Base-by-base conservation (phyloP, 2,797 vertebrate species). In the Hydrophis major region DNA sequence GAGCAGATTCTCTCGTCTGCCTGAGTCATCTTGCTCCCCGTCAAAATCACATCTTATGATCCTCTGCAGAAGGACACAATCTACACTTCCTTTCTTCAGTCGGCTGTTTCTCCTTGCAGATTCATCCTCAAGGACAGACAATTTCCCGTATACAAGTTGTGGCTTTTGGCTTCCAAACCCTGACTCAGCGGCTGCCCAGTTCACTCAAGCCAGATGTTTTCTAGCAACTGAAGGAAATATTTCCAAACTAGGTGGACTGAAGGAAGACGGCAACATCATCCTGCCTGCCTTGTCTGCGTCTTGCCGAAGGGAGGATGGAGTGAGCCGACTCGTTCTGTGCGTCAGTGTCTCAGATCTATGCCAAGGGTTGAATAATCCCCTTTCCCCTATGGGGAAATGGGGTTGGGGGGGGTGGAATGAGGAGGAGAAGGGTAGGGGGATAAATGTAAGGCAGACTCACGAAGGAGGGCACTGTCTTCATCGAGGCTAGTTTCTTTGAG, bases 131-230 rank as follows among this genome's bases (percentile, higher is more conserved):
- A 89, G 42, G 1, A 12, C 2, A 2, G 86, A 60, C 91, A 69
- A 91, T 83, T 93, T 93, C 90, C 92, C 42, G 90, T 83, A 83
- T 4, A 6, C 7, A 55, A 55, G 3, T 27, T 6, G 37, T 8
- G 16, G n/a, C 14, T 88, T 69, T n/a, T 50, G 4, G 14, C 57
- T 42, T 86, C 86, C 63, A 78, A 88, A 27, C 57, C 87, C 87
- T 93, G 92, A 93, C 92, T 93, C 92, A 93, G 87, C 25, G 20
- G n/a, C 56, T 86, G 50, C 56, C 86, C 14, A 32, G 90, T 69
- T 83, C 66, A 69, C n/a, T 88, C 86, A 83, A 61, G 53, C 22
- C 92, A 93, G 90, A 93, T 93, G 92, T 93, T 93, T 93, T 59
- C 8, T 93, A 93, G 92, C 90, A 93, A 93, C 86, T 37, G 18